Evolutionary conservation across 1,140 invertebrate genomes (phyloP), one percentile per base, ranked within the genome.

Genomic region (Drosophila lacteicornis): DNA sequence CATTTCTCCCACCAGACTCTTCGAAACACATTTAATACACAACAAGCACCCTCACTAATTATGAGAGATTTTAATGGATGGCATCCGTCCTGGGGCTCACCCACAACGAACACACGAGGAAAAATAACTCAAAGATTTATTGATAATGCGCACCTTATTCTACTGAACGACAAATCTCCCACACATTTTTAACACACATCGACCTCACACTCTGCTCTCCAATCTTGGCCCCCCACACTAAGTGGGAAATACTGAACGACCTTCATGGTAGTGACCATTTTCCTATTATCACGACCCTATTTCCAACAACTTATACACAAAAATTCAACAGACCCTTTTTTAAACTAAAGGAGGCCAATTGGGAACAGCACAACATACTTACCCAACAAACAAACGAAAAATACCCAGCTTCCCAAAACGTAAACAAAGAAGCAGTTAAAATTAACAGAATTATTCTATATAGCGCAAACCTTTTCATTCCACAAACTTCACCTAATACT

Each of bases 1-100:
- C 38, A 63, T 63, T 3, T 25, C 30, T 58, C 67, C 22, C 12
- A 51, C 38, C 33, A 68, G 59, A 51, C 33, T 22, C 33, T 77
- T 4, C 2, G 25, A 25, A 58, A 17, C 40, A 43, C 15, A 43
- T 19, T 43, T 27, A 60, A 79, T 12, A 63, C 8, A 42, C 50
- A 40, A 17, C 19, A 36, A 56, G 6, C 19, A 27, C 45, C 50
- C 12, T 42, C 5, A 38, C 19, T 70, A 57, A 49, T 66, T 57
- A 45, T 45, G 9, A 61, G 58, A 59, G 77, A 76, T 6, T 66
- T 79, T 9, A 79, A 74, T 43, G 49, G 58, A 49, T 68, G 59
- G 63, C 27, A 30, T 30, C 27, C 27, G 22, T 60, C 36, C n/a
- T 36, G 75, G 62, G 33, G 53, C 60, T 22, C 63, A 13, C 47